Conservation (phyloP, 2,113 vertebrate species). For the Lophotis ruficrista region DNA sequence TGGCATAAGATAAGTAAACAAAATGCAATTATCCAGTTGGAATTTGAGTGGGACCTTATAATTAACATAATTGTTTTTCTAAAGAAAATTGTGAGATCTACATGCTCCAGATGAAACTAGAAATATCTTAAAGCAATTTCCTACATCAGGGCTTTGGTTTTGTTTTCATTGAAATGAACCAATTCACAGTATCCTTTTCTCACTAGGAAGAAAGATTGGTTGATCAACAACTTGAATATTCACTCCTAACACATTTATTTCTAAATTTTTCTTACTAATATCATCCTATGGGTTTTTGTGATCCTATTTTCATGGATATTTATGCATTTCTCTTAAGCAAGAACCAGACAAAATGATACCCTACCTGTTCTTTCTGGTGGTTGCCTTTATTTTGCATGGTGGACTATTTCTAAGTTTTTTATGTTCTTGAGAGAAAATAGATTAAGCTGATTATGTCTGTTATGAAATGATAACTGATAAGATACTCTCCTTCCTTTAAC, state of each 20-base stretch:
- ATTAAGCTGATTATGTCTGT: neutral
- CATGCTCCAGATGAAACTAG: neutral
- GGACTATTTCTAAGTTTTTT: neutral
- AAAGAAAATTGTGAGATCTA: neutral
- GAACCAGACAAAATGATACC: neutral
- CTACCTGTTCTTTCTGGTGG: neutral
- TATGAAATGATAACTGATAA: neutral
- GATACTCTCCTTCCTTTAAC: neutral
- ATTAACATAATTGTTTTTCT: neutral
- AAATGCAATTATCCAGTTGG: neutral
- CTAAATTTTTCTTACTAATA: neutral
- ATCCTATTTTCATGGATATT: neutral
- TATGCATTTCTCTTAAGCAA: neutral
- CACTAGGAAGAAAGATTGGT: neutral
- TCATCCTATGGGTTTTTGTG: neutral
- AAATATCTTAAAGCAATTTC: neutral
- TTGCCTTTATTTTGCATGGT: neutral
- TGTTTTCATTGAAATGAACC: neutral
- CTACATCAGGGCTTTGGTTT: neutral
- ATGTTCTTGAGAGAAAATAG: neutral
- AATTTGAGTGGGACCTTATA: neutral
- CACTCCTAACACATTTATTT: neutral
- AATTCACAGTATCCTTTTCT: neutral
- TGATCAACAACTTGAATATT: neutral
- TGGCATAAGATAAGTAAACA: neutral